Evolutionary conservation across 1,140 invertebrate species (phyloP).

Genomic region (Anastrepha ludens): DNA sequence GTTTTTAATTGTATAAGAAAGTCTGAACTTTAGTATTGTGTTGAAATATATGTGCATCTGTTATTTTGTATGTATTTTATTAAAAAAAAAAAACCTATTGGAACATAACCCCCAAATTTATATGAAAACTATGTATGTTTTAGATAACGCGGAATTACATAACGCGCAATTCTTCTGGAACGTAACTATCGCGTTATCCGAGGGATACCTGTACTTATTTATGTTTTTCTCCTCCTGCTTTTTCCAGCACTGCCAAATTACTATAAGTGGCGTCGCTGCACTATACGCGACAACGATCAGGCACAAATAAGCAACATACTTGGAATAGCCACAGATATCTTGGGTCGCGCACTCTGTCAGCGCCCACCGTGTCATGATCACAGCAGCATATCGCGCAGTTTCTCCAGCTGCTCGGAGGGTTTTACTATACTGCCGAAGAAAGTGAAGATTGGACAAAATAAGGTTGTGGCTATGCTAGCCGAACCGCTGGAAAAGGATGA

Average conservation of each 20-base stretch:
- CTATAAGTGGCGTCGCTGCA: slow-evolving; percentile 85
- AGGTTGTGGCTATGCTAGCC: slow-evolving; percentile 85
- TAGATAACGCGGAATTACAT: too few relatives aligned
- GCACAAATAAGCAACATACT: slow-evolving; percentile 87
- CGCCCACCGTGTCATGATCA: slow-evolving; percentile 75
- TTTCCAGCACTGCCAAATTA: slow-evolving; percentile 80
- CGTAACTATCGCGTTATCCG: too few relatives aligned
- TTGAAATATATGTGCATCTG: too few relatives aligned
- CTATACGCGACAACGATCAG: slow-evolving; percentile 85
- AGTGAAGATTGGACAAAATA: slow-evolving; percentile 81
- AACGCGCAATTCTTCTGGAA: too few relatives aligned
- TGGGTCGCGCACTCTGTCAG: slow-evolving; percentile 80
- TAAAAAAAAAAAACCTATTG: too few relatives aligned
- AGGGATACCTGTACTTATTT: too few relatives aligned
- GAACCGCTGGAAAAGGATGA: slow-evolving; percentile 85
- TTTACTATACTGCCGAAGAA: slow-evolving; percentile 72
- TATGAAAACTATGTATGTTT: too few relatives aligned
- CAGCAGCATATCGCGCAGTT: slow-evolving; percentile 65
- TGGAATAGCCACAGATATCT: slow-evolving; percentile 83
- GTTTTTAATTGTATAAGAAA: too few relatives aligned
- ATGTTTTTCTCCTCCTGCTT: neutral
- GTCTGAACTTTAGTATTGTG: too few relatives aligned
- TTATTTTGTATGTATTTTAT: too few relatives aligned
- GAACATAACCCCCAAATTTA: too few relatives aligned
- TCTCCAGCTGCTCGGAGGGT: slow-evolving; percentile 69